Evolutionary conservation across 2,888 invertebrate genomes (phyloP).

Genomic region (Caenorhabditis drosophilae): DNA sequence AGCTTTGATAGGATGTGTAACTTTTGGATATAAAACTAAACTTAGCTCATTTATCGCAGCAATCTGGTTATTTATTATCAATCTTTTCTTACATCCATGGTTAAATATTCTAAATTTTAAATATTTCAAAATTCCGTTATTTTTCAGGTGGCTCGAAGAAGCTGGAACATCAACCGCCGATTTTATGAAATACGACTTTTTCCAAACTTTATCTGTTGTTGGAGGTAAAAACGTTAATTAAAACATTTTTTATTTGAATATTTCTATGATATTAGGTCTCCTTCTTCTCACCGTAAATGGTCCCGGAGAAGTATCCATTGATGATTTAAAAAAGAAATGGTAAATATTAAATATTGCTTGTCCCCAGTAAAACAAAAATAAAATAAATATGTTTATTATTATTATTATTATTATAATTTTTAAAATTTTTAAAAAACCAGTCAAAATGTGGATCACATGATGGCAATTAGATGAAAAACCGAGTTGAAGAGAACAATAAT

Average conservation of each 20-base stretch:
- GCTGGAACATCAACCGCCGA: constrained; percentile 94
- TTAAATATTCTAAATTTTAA: constrained; percentile 8
- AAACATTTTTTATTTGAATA: constrained; percentile 2
- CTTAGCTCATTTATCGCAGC: constrained; percentile 92
- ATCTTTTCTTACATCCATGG: constrained; percentile 97
- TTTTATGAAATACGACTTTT: constrained; percentile 99
- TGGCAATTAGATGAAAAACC: background rate
- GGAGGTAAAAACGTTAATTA: constrained; percentile 76
- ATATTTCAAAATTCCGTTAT: background rate
- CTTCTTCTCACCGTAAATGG: constrained; percentile 96
- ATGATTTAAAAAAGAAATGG: constrained; percentile 99
- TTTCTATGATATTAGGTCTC: no score
- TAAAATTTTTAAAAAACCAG: background rate
- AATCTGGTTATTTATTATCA: constrained; percentile 81
- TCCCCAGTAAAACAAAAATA: no score
- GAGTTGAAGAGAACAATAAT: background rate
- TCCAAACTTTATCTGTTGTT: constrained; percentile 92
- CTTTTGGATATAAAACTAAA: constrained; percentile 93
- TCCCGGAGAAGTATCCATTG: constrained; percentile 98
- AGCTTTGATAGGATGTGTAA: constrained; percentile 76
- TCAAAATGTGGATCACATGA: background rate
- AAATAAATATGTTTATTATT: background rate
- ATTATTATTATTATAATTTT: no score
- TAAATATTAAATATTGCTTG: no score
- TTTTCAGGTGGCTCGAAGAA: constrained; percentile 76